Evolutionary conservation across 2,113 vertebrate species (phyloP).

Genomic region (Amphilophus citrinellus): DNA sequence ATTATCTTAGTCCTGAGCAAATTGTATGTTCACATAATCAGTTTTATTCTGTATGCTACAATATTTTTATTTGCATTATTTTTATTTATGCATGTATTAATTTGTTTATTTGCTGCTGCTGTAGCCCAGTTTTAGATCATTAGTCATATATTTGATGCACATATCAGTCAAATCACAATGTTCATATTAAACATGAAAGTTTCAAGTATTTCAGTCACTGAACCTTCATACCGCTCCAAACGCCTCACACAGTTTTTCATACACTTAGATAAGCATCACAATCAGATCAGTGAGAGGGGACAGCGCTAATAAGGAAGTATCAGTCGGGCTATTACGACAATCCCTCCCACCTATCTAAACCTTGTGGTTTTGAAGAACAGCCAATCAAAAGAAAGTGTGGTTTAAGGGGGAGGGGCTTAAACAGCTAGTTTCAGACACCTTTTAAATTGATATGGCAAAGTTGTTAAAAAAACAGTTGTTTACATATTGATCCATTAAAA

Average conservation of each 20-base stretch:
- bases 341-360: too few relatives aligned
- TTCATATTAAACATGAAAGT: neutral
- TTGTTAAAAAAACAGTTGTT: neutral
- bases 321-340: too few relatives aligned
- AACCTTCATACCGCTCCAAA: neutral
- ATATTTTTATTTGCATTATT: neutral
- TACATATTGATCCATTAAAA: neutral
- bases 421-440: neutral
- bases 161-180: neutral
- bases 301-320: too few relatives aligned
- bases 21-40: neutral
- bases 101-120: neutral
- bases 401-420: neutral
- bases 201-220: neutral
- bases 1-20: neutral
- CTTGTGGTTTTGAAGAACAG: neutral
- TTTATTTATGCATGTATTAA: neutral
- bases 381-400: neutral
- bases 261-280: neutral
- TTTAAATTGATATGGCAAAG: neutral
- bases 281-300: too few relatives aligned
- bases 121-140: conserved; percentile 7
- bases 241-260: neutral
- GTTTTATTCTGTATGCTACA: neutral
- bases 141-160: neutral